These are phyloP conservation scores for Rhagoletis zephyria DNA, from an alignment of 1,140 invertebrate genomes.

Conservation along the genomic window DNA sequence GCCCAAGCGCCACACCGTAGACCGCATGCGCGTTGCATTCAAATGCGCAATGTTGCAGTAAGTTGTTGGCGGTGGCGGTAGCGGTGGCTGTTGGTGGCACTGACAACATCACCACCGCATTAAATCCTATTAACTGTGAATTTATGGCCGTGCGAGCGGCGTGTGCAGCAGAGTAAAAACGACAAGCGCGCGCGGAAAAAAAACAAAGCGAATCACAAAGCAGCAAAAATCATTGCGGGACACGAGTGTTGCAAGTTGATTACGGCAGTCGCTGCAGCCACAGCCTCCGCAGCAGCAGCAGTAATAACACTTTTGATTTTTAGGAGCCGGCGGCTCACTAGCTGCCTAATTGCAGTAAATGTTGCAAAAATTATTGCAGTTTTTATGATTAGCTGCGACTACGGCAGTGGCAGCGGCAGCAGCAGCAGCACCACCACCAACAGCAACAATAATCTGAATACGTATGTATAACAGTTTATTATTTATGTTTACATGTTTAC, in stretches of 20 bases:
- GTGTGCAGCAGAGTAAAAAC: slow-evolving; percentile 30
- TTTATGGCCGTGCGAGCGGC: slow-evolving; percentile 28
- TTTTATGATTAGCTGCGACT: slow-evolving; percentile 36
- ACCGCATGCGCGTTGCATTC: slow-evolving; percentile 21
- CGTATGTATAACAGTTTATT: slow-evolving; percentile 6
- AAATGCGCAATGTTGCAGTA: slow-evolving; percentile 17
- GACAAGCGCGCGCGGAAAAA: neutral
- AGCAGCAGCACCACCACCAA: too few relatives aligned
- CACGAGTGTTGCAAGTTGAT: neutral
- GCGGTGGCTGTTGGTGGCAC: slow-evolving; percentile 35
- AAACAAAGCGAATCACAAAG: neutral
- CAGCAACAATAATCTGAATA: neutral
- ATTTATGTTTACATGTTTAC: slow-evolving; percentile 45
- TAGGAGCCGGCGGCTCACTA: slow-evolving; percentile 26
- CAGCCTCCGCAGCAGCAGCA: neutral
- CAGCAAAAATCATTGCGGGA: neutral
- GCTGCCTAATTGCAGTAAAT: slow-evolving; percentile 50
- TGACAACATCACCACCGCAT: slow-evolving; percentile 40
- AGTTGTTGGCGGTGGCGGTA: neutral
- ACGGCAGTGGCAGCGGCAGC: neutral
- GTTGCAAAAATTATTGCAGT: slow-evolving; percentile 42
- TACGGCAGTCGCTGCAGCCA: neutral
- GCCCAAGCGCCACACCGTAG: slow-evolving; percentile 5
- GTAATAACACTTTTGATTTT: slow-evolving; percentile 49
- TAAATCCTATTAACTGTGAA: slow-evolving; percentile 55